Conservation (phyloP, 1,140 invertebrate species). For the Apis cerana region DNA sequence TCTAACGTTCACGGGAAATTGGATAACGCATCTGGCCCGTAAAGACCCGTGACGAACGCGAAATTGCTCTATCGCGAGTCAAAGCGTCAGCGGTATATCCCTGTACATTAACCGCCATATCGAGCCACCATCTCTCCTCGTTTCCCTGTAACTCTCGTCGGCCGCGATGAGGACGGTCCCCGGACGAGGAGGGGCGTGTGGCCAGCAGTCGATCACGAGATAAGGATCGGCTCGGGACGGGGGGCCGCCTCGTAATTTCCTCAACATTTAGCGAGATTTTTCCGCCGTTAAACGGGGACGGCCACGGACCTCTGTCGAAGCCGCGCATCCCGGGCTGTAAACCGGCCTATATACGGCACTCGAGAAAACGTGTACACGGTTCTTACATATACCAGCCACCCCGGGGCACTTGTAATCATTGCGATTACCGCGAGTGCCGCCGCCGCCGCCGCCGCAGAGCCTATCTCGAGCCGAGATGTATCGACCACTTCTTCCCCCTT, state of each 20-base stretch:
- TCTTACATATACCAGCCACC: conserved; percentile 61
- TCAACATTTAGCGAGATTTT: conserved; percentile 63
- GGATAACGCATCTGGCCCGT: conserved; percentile 27
- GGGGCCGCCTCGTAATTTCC: conserved; percentile 65
- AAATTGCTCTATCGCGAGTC: conserved; percentile 45
- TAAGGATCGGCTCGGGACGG: conserved; percentile 45
- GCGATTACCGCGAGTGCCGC: conserved; percentile 64
- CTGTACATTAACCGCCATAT: conserved; percentile 33
- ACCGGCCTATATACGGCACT: conserved; percentile 61
- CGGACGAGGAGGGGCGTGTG: conserved; percentile 48
- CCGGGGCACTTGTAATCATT: conserved; percentile 64
- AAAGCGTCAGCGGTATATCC: conserved; percentile 40
- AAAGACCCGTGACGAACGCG: conserved; percentile 47
- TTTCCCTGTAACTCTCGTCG: conserved; percentile 33
- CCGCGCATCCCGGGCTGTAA: conserved; percentile 34
- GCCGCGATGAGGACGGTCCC: conserved; percentile 19
- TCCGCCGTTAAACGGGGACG: conserved; percentile 39
- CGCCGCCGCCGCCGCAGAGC: conserved; percentile 15
- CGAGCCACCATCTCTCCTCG: conserved; percentile 30
- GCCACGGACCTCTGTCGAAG: conserved; percentile 32
- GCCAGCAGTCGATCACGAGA: conserved; percentile 61
- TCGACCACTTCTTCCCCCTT: background rate
- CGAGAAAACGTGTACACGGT: conserved; percentile 52
- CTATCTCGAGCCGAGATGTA: conserved; percentile 25
- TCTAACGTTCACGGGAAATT: conserved; percentile 42